Percentiles rank a stretch among this genome's conserved stretches.
phyloP scores from a whole-genome alignment of 2,797 vertebrate species.

The Limnodromus scolopaceus region DNA sequence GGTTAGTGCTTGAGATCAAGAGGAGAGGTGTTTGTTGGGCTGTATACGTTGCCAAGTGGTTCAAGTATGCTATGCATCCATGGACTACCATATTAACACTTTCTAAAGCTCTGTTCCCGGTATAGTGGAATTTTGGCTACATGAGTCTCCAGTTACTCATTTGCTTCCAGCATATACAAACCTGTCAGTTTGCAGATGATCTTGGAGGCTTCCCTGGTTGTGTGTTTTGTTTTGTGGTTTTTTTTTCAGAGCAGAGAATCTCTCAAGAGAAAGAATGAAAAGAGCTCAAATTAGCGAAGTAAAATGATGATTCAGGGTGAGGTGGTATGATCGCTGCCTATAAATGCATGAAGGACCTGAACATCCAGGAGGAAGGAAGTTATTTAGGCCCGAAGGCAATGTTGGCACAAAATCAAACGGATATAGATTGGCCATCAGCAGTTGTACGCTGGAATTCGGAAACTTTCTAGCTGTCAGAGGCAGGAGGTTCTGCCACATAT shows the following conservation, averaged over 20 bases:
- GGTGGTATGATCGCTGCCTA: background rate
- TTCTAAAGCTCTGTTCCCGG: background rate
- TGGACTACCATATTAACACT: background rate
- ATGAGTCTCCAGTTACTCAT: background rate
- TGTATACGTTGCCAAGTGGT: background rate
- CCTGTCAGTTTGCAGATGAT: background rate
- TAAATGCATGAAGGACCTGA: background rate
- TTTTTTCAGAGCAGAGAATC: background rate
- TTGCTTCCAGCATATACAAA: background rate
- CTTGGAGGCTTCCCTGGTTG: background rate
- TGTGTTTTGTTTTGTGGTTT: background rate
- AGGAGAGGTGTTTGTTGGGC: background rate
- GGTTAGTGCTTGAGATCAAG: background rate
- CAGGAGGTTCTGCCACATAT: background rate
- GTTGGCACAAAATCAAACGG: background rate
- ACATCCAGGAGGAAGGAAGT: background rate
- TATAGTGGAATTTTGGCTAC: background rate
- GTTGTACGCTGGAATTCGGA: background rate
- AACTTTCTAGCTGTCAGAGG: background rate
- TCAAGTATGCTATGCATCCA: background rate
- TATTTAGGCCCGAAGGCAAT: background rate
- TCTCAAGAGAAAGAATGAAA: background rate
- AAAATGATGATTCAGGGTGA: background rate
- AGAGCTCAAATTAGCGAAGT: background rate
- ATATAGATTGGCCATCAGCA: background rate